Evolutionary conservation across 2,888 invertebrate genomes (phyloP).

Genomic region (Plebejus anna): DNA sequence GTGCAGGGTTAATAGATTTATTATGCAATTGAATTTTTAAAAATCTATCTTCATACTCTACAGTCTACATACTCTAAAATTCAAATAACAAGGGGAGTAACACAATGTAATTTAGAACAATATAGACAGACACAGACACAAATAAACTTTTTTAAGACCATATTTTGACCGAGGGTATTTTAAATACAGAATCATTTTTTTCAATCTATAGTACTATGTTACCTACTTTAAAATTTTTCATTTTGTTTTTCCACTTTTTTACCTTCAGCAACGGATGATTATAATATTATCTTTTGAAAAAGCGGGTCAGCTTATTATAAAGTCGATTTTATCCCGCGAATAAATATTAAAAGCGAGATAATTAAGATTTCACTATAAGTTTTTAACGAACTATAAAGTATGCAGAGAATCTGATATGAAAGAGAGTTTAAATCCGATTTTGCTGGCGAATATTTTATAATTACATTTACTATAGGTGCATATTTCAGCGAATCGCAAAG

Average conservation of each 20-base stretch:
- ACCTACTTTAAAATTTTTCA: too few species aligned
- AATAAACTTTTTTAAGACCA: too few species aligned
- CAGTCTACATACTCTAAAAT: too few species aligned
- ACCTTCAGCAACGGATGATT: conserved; percentile 30
- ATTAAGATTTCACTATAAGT: conserved; percentile 18
- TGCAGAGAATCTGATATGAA: neutral
- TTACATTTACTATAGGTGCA: neutral
- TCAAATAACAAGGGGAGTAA: too few species aligned
- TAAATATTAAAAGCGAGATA: conserved; percentile 28
- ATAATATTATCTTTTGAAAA: conserved; percentile 4
- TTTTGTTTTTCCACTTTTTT: neutral
- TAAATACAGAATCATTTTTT: too few species aligned
- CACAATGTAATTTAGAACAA: too few species aligned
- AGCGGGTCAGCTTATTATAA: conserved; percentile 8
- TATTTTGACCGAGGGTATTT: too few species aligned
- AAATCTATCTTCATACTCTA: too few species aligned
- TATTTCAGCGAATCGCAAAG: neutral
- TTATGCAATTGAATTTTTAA: too few species aligned
- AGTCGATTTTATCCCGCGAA: conserved; percentile 30
- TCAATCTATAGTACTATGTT: neutral
- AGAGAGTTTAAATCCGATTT: neutral
- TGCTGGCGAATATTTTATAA: neutral
- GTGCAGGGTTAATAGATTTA: neutral
- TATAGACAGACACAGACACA: too few species aligned
- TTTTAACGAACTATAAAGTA: conserved; percentile 23